Evolutionary conservation across 2,113 vertebrate genomes (phyloP).

Genomic region (Aviceda subcristata): DNA sequence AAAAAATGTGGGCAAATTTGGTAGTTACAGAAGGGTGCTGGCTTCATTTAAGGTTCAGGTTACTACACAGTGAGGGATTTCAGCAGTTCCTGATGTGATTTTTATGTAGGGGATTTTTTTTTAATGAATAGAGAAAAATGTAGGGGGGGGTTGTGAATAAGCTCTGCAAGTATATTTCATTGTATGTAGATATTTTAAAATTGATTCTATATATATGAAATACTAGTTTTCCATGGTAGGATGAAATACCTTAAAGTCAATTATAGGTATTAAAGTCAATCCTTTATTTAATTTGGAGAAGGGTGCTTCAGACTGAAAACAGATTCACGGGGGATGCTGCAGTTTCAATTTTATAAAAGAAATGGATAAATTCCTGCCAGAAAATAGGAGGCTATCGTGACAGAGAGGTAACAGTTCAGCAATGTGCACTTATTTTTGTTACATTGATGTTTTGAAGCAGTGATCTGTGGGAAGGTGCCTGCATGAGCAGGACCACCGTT

Average conservation of each 20-base stretch:
- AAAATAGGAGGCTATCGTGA: not conserved
- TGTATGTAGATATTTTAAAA: not conserved
- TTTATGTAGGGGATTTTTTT: not conserved
- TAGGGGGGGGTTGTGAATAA: not conserved
- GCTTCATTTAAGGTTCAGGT: not conserved
- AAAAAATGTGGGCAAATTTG: not conserved
- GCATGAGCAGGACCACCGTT: not conserved
- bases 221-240: not conserved
- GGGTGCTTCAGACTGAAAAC: not conserved
- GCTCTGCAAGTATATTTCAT: not conserved
- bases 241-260: not conserved
- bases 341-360: not conserved
- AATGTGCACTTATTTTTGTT: not conserved
- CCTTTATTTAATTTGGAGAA: not conserved
- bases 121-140: not conserved
- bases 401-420: not conserved
- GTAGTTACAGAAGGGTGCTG: not conserved
- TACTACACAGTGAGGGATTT: not conserved
- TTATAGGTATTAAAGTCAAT: not conserved
- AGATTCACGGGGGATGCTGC: not conserved
- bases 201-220: not conserved
- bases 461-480: not conserved
- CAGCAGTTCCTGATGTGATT: not conserved
- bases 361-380: not conserved
- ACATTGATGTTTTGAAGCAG: accelerated